Evolutionary conservation across 2,888 invertebrate genomes (phyloP), one percentile per base, ranked within the genome.

Genomic region (Cheiracanthium punctorium): DNA sequence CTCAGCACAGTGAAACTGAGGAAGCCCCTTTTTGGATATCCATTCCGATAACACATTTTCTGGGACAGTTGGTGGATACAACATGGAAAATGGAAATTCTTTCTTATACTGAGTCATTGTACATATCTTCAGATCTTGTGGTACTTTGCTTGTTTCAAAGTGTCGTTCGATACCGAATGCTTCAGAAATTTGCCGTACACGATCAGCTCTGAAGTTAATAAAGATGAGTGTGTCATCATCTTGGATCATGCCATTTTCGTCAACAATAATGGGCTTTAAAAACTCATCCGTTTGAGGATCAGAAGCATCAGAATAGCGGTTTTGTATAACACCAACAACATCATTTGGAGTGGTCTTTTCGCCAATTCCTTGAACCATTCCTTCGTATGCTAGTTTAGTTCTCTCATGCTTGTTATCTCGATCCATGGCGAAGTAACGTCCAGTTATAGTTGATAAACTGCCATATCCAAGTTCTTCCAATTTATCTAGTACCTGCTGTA

Each of bases 21-120:
- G 75, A 8, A 91, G 88, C 12, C 90, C 89, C 87, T 92, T 90
- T 33, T 88, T 88, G 30, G 91, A 89, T 32, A 93, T 89, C 91
- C 91, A 91, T 89, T 93, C 92, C 0, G 92, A 91, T 69, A 92
- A 89, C n/a, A 92, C 92, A 88, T 92, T 93, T 33, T 91, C 90
- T 76, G 91, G 91, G 28, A 90, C 90, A 52, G 89, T 89, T 1
- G 92, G 92, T 17, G 92, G 92, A 89, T 92, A 92, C 28, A 93
- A 90, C 12, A 90, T 86, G 14, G 90, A 90, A 89, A 93, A 92
- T 17, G 91, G 91, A 90, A 91, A 92, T 86, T 92, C 91, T 91
- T 91, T 84, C 93, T n/a, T 92, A 89, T 93, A 92, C 87, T 92
- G 91, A 12, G 92, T 93, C 92, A 92, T 92, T 32, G 91, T 91